phyloP scores from a whole-genome alignment of 2,888 invertebrate species.

The Poecilobothrus nobilitatus region DNA sequence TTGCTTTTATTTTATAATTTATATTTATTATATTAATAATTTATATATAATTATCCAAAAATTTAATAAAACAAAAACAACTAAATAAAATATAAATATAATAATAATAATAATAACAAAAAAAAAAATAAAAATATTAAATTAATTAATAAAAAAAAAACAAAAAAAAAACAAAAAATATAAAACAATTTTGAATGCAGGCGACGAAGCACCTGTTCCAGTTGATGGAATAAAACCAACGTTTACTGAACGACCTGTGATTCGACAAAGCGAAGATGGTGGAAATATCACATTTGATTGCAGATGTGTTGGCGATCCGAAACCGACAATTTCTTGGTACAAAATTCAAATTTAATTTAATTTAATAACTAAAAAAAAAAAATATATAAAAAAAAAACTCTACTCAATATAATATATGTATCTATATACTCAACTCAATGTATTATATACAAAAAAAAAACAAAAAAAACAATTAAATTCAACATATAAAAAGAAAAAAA shows the following conservation, averaged over 20 bases:
- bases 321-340: constrained; percentile 90
- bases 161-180: constrained; percentile 12
- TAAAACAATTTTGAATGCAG: constrained; percentile 46
- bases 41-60: no score
- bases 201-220: constrained; percentile 91
- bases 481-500: no score
- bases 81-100: no score
- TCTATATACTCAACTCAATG: background rate
- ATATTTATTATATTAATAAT: no score
- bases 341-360: constrained; percentile 19
- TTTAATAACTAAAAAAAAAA: constrained; percentile 12
- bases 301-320: constrained; percentile 93
- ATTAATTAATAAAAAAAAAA: background rate
- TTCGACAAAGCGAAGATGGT: constrained; percentile 93
- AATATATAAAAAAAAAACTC: constrained; percentile 8
- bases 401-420: background rate
- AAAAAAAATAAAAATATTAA: no score
- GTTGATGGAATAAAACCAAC: constrained; percentile 93
- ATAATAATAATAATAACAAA: no score
- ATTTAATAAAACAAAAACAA: no score
- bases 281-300: constrained; percentile 94
- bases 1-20: no score
- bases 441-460: no score
- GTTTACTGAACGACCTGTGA: constrained; percentile 95
- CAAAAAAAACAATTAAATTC: no score